Evolutionary conservation across 2,113 vertebrate genomes (phyloP).

Genomic region (Clarias gariepinus): DNA sequence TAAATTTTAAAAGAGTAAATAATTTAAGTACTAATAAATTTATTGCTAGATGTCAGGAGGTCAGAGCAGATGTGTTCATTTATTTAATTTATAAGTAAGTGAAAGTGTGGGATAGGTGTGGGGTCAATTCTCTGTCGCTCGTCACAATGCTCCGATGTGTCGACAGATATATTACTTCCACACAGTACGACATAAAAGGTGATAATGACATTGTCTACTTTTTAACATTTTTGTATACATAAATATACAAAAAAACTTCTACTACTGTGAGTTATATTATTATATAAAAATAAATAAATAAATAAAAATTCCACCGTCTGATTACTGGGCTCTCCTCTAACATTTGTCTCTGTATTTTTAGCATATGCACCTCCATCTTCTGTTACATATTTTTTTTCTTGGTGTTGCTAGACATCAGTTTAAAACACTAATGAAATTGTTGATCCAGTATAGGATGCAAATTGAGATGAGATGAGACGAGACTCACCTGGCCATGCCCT

Average conservation of each 20-base stretch:
- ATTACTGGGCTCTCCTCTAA: neutral
- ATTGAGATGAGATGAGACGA: neutral
- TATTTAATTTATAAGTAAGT: neutral
- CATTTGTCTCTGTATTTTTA: neutral
- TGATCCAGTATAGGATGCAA: neutral
- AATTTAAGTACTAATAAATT: neutral
- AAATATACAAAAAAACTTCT: too few species aligned
- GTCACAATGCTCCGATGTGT: too few species aligned
- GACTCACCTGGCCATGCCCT: constrained; percentile 89
- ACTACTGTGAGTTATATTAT: neutral
- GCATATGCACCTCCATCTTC: neutral
- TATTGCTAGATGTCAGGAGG: neutral
- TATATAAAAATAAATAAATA: neutral
- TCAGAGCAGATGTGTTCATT: neutral
- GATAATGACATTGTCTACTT: too few species aligned
- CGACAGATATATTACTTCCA: too few species aligned
- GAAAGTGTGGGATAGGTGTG: neutral
- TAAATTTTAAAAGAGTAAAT: neutral
- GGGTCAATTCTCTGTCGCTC: too few species aligned
- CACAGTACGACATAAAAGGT: too few species aligned
- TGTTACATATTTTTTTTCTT: neutral
- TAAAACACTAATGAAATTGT: neutral
- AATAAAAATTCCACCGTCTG: neutral
- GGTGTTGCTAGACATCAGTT: neutral
- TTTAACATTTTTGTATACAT: too few species aligned